Evolutionary conservation across 37 sponge, comb jelly and placozoan genomes (phyloP), one percentile per base, ranked within the genome.

Genomic region (Hormiphora californensis): DNA sequence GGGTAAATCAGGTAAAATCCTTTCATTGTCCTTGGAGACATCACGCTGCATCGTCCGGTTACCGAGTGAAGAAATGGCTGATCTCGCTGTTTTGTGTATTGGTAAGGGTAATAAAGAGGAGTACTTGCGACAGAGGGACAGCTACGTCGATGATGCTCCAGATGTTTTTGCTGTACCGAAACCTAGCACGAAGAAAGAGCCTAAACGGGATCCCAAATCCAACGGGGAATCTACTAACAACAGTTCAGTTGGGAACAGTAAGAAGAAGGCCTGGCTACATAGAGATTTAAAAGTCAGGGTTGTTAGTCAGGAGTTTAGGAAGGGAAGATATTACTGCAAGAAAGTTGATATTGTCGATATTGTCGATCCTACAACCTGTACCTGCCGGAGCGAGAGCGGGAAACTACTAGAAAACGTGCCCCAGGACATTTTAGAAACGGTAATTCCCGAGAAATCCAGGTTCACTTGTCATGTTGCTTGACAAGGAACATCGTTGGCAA

Each of bases 331-430:
- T 41, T 73, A 73, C 33, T 88, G 54, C 27, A 54, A 68, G 7
- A 69, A 95, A 94, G 90, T 95, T 33, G 85, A 54, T 37, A 69
- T 95, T 27, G 33, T 95, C 21, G 96, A 95, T 89, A 94, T 95
- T 33, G 53, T 92, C 15, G 89, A 90, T 53, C 49, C 88, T 55
- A 90, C 53, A 0, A 36, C 32, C 21, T 95, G 96, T 91, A 87
- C 91, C 12, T 95, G 96, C 87, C 88, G 88, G 25, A 91, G 92
- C 85, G 91, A 67, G 35, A 55, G 87, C 31, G 94, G 94, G 31
- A 85, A 54, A 19, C 68, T 94, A 8, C 63, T 95, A 49, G 96
- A 95, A 89, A 91, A 94, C 88, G 85, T 31, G 0, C 40, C 54
- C 0, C 25, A 9, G 65, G 43, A 41, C 23, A 1, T 86, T 21